These are phyloP conservation scores for Glaucomys volans DNA, from an alignment of 2,113 vertebrate species.

Conservation along the genomic window DNA sequence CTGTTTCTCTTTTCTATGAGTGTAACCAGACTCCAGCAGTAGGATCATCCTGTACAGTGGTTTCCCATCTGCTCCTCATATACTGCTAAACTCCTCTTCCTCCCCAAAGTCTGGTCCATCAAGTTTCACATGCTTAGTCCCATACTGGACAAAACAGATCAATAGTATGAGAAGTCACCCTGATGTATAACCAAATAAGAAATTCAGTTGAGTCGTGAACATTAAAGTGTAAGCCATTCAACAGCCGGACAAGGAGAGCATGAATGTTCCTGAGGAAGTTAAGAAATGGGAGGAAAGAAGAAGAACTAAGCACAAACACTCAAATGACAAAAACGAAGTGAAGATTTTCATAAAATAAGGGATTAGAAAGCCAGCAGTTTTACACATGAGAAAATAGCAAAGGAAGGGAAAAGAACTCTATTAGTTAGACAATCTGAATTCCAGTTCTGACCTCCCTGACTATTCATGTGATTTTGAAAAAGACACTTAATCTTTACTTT, in stretches of 20 bases:
- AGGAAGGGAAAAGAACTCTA: neutral
- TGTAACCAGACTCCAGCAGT: conserved; percentile 51
- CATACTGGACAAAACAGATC: conserved; percentile 31
- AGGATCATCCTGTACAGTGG: conserved; percentile 42
- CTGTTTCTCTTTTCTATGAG: conserved; percentile 70
- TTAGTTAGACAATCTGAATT: neutral
- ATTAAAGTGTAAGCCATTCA: conserved; percentile 47
- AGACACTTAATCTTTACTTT: neutral
- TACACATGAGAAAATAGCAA: neutral
- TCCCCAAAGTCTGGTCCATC: neutral
- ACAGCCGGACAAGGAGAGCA: neutral
- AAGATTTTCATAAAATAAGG: conserved; percentile 1
- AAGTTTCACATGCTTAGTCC: neutral
- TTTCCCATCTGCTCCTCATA: conserved; percentile 63
- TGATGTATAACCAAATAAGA: neutral
- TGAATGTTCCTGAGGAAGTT: neutral
- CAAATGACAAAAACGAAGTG: neutral
- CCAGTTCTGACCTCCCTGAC: neutral
- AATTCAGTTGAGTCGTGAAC: neutral
- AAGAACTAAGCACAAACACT: neutral
- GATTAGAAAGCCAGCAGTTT: neutral
- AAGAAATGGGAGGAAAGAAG: neutral
- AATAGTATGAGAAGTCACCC: neutral
- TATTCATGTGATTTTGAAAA: conserved; percentile 8
- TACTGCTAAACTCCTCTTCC: neutral